These are phyloP conservation scores for Hirudinaria manillensis DNA, from an alignment of 2,888 invertebrate species.

Conservation along the genomic window DNA sequence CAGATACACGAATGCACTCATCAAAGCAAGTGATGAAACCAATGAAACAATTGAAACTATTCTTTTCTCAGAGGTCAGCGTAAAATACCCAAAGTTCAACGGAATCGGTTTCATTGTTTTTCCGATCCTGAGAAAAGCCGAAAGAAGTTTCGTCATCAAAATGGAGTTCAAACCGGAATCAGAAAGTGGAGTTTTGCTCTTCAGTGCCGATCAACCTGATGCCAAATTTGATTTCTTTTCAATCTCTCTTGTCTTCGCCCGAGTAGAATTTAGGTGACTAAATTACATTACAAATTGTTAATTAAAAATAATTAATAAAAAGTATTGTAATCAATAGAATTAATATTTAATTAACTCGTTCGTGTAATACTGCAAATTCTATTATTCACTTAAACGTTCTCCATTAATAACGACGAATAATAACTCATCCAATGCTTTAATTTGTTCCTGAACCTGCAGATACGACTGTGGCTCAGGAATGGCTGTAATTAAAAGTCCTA, in stretches of 20 bases:
- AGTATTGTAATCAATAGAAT: background rate
- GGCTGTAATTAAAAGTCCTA: conserved; percentile 76
- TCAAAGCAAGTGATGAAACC: too few relatives aligned
- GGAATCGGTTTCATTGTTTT: conserved; percentile 85
- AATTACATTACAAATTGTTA: too few relatives aligned
- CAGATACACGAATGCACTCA: too few relatives aligned
- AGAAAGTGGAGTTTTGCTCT: conserved; percentile 76
- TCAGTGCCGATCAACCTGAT: conserved; percentile 77
- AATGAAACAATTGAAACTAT: too few relatives aligned
- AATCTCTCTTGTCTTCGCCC: conserved; percentile 72
- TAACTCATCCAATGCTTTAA: too few relatives aligned
- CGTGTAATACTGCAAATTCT: too few relatives aligned
- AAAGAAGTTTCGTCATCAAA: conserved; percentile 77
- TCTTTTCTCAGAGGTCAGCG: background rate
- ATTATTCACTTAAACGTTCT: too few relatives aligned
- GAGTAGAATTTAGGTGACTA: conserved; percentile 70
- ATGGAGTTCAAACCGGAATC: conserved; percentile 71
- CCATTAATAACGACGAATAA: too few relatives aligned
- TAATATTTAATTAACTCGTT: background rate
- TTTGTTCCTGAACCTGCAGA: conserved; percentile 56
- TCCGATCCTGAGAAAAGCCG: conserved; percentile 75
- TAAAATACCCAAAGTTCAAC: conserved; percentile 63
- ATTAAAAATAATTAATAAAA: too few relatives aligned
- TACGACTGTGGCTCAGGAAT: conserved; percentile 93
- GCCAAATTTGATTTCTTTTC: conserved; percentile 84